These are phyloP conservation scores for Nysson spinosus DNA, from an alignment of 2,888 invertebrate species.

Conservation along the genomic window DNA sequence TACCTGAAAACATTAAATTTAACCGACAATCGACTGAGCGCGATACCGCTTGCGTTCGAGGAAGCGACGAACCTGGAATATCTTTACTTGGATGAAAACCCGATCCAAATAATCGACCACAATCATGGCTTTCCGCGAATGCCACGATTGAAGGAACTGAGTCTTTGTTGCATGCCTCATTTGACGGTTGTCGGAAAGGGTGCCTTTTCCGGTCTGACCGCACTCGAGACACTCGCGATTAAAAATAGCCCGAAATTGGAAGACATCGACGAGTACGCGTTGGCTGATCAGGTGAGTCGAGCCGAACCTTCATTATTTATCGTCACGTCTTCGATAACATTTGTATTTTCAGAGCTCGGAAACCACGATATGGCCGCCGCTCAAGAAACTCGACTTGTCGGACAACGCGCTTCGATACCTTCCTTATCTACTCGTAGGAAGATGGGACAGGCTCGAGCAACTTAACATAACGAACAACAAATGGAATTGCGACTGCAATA, in stretches of 20 bases:
- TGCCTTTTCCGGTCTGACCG: constrained; percentile 80
- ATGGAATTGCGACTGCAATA: constrained; percentile 88
- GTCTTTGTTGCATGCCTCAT: constrained; percentile 83
- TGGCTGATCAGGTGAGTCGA: constrained; percentile 30
- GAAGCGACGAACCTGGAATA: constrained; percentile 81
- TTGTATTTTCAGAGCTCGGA: constrained; percentile 75
- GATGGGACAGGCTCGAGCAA: constrained; percentile 84
- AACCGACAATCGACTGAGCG: constrained; percentile 82
- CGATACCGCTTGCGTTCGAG: constrained; percentile 81
- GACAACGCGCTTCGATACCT: constrained; percentile 85
- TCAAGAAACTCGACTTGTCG: constrained; percentile 85
- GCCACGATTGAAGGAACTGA: constrained; percentile 81
- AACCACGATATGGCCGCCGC: constrained; percentile 81
- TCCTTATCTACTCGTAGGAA: constrained; percentile 81
- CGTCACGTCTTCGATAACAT: too few relatives aligned
- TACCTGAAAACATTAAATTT: constrained; percentile 83
- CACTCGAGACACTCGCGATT: constrained; percentile 81
- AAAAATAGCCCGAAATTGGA: constrained; percentile 82
- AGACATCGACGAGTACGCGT: constrained; percentile 81
- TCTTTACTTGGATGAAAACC: constrained; percentile 85
- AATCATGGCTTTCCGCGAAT: constrained; percentile 82
- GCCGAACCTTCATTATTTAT: too few relatives aligned
- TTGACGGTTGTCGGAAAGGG: constrained; percentile 80
- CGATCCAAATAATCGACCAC: constrained; percentile 80
- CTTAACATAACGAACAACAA: constrained; percentile 86